Conservation (phyloP, 2,113 vertebrate species). For the Eptatretus burgeri region DNA sequence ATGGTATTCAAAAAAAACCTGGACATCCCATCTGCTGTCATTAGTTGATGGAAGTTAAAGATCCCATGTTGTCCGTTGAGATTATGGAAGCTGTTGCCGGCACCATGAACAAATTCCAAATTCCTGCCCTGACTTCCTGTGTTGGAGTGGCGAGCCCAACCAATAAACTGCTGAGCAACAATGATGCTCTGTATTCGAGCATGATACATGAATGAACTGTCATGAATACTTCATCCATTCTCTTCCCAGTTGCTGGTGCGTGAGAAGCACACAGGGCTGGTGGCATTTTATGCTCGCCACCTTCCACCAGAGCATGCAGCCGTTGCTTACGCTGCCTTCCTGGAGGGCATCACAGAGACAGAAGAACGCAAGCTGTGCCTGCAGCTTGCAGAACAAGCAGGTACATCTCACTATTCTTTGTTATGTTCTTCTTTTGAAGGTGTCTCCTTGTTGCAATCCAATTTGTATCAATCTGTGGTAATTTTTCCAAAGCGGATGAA, state of each 20-base stretch:
- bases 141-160: too few species aligned
- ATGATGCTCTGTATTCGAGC: neutral
- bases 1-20: too few species aligned
- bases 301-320: conserved; percentile 39
- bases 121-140: too few species aligned
- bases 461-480: too few species aligned
- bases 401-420: conserved; percentile 15
- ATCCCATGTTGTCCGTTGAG: neutral
- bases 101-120: too few species aligned
- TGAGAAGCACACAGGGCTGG: conserved; percentile 41
- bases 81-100: neutral
- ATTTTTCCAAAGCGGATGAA: neutral
- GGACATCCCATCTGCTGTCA: neutral
- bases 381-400: conserved; percentile 47
- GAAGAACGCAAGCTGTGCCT: conserved; percentile 48
- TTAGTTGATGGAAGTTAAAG: too few species aligned
- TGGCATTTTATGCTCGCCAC: conserved; percentile 70
- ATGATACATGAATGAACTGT: neutral
- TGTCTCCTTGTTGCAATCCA: too few species aligned
- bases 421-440: too few species aligned
- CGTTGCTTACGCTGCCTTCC: conserved; percentile 42
- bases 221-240: neutral
- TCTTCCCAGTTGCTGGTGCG: conserved; percentile 27
- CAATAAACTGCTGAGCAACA: neutral
- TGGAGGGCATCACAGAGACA: conserved; percentile 48